Evolutionary conservation across 2,113 vertebrate species (phyloP).

Genomic region (Hyaena hyaena): DNA sequence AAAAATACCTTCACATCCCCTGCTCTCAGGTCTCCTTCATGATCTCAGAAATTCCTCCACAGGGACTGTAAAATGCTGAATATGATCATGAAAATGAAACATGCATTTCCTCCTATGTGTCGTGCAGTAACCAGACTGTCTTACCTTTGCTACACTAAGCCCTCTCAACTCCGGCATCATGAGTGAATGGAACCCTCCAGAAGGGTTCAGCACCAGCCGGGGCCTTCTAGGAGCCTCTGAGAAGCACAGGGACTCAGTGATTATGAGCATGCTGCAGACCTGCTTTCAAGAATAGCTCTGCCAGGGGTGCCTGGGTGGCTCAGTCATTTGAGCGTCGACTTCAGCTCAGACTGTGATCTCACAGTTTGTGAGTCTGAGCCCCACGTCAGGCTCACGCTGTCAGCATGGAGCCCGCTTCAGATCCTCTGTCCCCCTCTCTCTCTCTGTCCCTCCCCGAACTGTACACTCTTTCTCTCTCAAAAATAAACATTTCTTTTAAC

Average conservation of each 20-base stretch:
- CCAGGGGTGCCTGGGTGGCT: background rate
- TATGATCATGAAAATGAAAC: conserved; percentile 15
- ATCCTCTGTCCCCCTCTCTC: too few relatives aligned
- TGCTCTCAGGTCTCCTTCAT: background rate
- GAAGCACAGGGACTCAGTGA: background rate
- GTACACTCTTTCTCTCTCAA: too few relatives aligned
- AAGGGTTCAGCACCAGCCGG: background rate
- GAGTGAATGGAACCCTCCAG: background rate
- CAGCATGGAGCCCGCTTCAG: too few relatives aligned
- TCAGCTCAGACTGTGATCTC: too few relatives aligned
- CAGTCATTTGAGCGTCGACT: too few relatives aligned
- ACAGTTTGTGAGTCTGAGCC: too few relatives aligned
- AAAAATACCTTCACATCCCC: background rate
- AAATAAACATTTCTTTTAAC: too few relatives aligned
- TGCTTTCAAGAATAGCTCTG: background rate
- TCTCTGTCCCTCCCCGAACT: too few relatives aligned
- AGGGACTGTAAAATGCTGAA: background rate
- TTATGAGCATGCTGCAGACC: background rate
- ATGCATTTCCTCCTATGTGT: background rate
- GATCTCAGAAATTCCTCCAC: background rate
- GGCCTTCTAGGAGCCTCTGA: background rate
- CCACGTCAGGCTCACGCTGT: too few relatives aligned
- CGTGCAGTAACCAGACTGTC: background rate
- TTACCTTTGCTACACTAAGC: background rate
- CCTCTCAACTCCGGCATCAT: background rate